phyloP scores from a whole-genome alignment of 2,797 vertebrate genomes.

The Picus viridis region DNA sequence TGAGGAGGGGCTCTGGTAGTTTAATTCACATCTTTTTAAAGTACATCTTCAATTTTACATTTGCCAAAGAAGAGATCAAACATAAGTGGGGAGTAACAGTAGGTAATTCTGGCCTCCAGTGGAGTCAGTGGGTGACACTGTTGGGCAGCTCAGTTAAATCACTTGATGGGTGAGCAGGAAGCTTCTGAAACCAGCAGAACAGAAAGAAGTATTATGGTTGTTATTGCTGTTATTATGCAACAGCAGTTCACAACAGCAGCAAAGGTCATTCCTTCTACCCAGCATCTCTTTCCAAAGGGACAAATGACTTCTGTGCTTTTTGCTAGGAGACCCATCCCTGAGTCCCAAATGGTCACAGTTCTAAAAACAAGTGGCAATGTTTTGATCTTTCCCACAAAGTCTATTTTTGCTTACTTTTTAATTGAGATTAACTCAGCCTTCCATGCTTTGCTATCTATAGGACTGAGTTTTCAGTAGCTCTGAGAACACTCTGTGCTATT shows the following conservation, averaged over 20 bases:
- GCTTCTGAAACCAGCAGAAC: conserved; percentile 23
- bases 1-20: background rate
- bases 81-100: background rate
- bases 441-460: background rate
- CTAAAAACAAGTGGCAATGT: background rate
- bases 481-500: background rate
- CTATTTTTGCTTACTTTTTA: background rate
- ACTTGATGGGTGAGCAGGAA: conserved; percentile 17
- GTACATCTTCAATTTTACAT: background rate
- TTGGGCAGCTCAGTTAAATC: conserved; percentile 38
- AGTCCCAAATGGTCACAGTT: background rate
- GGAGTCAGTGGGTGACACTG: conserved; percentile 38
- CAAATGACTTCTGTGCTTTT: background rate
- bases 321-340: background rate
- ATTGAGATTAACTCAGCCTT: background rate
- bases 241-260: background rate
- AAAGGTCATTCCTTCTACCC: background rate
- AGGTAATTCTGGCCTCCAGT: background rate
- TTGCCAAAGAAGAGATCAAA: conserved; percentile 1
- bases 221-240: background rate
- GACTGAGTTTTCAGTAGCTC: background rate
- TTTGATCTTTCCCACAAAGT: background rate
- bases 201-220: background rate
- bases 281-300: background rate
- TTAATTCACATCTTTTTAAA: background rate